phyloP scores from a whole-genome alignment of 2,797 vertebrate genomes.

The Menidia menidia region DNA sequence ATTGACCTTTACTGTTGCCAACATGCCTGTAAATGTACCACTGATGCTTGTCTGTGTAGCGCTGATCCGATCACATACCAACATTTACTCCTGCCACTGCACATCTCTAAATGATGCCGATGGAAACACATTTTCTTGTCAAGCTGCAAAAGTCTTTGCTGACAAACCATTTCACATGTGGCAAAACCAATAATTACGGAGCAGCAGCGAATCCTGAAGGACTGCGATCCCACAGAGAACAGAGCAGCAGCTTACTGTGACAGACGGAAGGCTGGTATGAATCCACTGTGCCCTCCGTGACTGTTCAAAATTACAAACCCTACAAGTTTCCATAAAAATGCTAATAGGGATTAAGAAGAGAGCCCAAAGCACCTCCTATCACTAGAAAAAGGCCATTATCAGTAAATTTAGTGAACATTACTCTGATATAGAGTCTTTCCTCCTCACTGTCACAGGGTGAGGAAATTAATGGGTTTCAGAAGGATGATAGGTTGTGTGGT shows the following conservation, averaged over 20 bases:
- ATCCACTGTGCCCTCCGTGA: constrained; percentile 28
- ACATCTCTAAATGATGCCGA: not conserved
- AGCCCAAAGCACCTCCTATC: constrained; percentile 41
- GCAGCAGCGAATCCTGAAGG: not conserved
- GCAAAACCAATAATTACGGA: constrained; percentile 1
- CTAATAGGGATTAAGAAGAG: constrained; percentile 65
- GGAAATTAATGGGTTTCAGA: constrained; percentile 48
- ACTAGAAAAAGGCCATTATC: constrained; percentile 64
- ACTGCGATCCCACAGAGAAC: constrained; percentile 8
- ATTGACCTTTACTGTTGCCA: not conserved
- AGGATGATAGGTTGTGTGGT: constrained; percentile 17
- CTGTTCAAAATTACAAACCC: constrained; percentile 38
- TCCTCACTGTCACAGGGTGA: constrained; percentile 29
- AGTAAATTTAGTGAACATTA: constrained; percentile 65
- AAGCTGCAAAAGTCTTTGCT: constrained; percentile 12
- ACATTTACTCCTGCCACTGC: not conserved
- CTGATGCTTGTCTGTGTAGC: not conserved
- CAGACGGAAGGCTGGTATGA: constrained; percentile 23
- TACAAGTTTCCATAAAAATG: constrained; percentile 76
- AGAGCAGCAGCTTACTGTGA: constrained; percentile 7
- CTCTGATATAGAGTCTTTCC: constrained; percentile 33
- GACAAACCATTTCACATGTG: not conserved
- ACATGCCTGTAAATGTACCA: not conserved
- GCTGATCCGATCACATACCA: not conserved
- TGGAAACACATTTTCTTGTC: not conserved